Evolutionary conservation across 2,113 vertebrate genomes (phyloP), one percentile per base, ranked within the genome.

Genomic region (Sylvietta virens): DNA sequence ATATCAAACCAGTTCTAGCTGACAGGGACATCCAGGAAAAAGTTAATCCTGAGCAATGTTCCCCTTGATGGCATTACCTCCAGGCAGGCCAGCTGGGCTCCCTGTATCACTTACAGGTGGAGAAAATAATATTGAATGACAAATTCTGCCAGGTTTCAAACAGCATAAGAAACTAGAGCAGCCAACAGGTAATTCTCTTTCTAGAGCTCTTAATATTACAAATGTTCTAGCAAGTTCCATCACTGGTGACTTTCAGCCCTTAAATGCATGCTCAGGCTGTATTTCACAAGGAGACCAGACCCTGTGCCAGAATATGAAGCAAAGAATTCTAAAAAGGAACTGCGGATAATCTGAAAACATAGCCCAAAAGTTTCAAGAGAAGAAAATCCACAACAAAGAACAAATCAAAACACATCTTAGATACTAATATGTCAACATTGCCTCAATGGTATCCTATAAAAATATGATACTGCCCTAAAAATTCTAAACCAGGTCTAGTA

Each of bases 81-180:
- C 26, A 33, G 33, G 27, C 16, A 61, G 78, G 40, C 23, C 48
- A 74, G 45, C 33, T 7, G 4, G 39, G 48, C 57, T 86, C 70
- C 39, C 40, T 33, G 42, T 1, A 1, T 44, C 26, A 30, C 24
- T 35, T 10, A 4, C 0, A 42, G 24, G 18, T 15, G 33, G 9
- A 22, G 35, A 84, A n/a, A 90, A 83, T 37, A 65, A 26, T 42
- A 65, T 0, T 79, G 42, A 65, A 48, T 42, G 51, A 65, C 35
- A 88, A 40, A 56, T 82, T 90, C 57, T 71, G 51, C 58, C 51
- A 69, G 23, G 33, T 67, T 85, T 91, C 44, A 72, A 78, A 40
- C 23, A 27, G 8, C 1, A 2, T 57, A 73, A 84, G 71, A 85
- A 92, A 86, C 21, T 53, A 21, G 33, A 90, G 50, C 87, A 19